These are phyloP conservation scores for Coptotermes formosanus DNA, from an alignment of 1,140 invertebrate genomes.

Conservation along the genomic window DNA sequence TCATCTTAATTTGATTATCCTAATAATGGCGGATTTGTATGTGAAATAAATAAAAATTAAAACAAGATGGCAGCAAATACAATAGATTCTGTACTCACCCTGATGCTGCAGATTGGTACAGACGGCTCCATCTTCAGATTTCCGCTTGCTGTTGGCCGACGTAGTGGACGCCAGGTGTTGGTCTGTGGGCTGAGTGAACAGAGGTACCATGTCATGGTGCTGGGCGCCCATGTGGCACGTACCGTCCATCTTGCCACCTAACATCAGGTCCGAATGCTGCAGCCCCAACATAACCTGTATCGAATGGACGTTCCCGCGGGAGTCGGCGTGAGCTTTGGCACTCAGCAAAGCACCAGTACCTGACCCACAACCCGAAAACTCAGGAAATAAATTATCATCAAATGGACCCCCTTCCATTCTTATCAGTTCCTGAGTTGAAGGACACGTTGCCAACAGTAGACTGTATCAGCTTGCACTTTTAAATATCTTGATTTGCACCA, in stretches of 20 bases:
- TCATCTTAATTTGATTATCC: no score
- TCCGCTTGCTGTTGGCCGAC: background rate
- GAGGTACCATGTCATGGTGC: background rate
- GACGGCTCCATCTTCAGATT: background rate
- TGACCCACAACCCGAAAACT: slow-evolving; percentile 12
- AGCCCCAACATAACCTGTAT: slow-evolving; percentile 44
- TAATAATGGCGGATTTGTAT: no score
- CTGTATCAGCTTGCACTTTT: no score
- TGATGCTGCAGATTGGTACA: background rate
- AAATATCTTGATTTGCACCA: no score
- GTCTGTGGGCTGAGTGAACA: background rate
- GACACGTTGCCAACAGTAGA: background rate
- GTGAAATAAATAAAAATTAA: no score
- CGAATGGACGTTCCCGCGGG: slow-evolving; percentile 35
- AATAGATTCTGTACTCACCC: background rate
- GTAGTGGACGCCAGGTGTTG: background rate
- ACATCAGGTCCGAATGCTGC: slow-evolving; percentile 41
- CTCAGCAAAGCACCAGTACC: slow-evolving; percentile 24
- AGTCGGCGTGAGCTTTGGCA: slow-evolving; percentile 34
- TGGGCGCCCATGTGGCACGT: background rate
- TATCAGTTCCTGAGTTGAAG: background rate
- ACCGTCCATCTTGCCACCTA: background rate
- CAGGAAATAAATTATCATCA: slow-evolving; percentile 29
- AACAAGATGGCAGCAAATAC: no score
- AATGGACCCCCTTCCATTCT: slow-evolving; percentile 26